Evolutionary conservation across 2,888 invertebrate genomes (phyloP).

Genomic region (Dorcus hopei): DNA sequence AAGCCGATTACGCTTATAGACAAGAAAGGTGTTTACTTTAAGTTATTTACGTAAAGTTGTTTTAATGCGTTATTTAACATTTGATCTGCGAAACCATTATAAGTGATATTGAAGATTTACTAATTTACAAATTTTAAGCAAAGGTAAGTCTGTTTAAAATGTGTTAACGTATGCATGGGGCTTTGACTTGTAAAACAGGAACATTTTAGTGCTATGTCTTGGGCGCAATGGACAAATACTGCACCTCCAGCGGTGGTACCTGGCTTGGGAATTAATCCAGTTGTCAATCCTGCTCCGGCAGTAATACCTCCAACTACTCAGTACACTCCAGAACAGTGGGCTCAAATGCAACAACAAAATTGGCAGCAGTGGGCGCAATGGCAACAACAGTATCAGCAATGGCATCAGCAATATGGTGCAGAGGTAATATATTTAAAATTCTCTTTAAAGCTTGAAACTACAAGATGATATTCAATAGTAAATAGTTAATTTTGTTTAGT

Average conservation of each 20-base stretch:
- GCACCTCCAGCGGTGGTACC: constrained; percentile 23
- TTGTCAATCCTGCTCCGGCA: constrained; percentile 32
- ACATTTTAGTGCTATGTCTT: constrained; percentile 38
- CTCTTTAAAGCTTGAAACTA: background rate
- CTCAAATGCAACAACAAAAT: constrained; percentile 66
- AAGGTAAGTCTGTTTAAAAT: background rate
- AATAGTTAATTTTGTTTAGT: no score
- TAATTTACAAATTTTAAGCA: no score
- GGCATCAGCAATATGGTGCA: constrained; percentile 73
- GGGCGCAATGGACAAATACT: constrained; percentile 42
- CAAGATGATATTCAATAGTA: background rate
- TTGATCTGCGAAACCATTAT: no score
- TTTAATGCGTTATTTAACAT: no score
- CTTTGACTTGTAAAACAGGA: background rate
- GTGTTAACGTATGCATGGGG: background rate
- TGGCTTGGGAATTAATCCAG: constrained; percentile 21
- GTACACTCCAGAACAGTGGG: constrained; percentile 67
- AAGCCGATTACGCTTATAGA: no score
- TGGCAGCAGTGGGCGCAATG: constrained; percentile 75
- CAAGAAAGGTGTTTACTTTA: no score
- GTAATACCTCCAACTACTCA: constrained; percentile 39
- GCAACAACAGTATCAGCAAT: constrained; percentile 74
- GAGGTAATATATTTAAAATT: constrained; percentile 54
- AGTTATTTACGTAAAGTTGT: no score
- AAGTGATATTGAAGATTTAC: no score